phyloP scores from a whole-genome alignment of 2,113 vertebrate genomes.

The Microtus richardsoni region DNA sequence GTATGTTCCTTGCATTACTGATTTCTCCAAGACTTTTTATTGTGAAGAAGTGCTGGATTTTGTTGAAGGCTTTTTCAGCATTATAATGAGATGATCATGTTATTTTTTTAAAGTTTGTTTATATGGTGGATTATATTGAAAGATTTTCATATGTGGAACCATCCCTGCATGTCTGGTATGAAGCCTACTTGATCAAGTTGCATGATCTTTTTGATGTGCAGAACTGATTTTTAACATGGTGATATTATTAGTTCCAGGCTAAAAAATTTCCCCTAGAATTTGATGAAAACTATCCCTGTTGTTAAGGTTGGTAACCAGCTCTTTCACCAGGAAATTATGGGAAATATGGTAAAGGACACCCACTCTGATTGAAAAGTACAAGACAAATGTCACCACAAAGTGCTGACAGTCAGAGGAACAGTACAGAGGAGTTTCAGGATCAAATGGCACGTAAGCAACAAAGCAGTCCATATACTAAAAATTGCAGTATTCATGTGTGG shows the following conservation, averaged over 20 bases:
- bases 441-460: neutral
- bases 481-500: neutral
- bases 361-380: neutral
- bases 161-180: neutral
- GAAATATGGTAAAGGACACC: neutral
- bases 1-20: neutral
- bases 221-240: neutral
- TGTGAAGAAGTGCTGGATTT: neutral
- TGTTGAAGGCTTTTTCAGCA: neutral
- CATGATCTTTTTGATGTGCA: neutral
- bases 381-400: neutral
- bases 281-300: neutral
- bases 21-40: neutral
- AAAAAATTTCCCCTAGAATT: neutral
- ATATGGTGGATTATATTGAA: neutral
- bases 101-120: neutral
- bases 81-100: neutral
- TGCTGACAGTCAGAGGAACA: neutral
- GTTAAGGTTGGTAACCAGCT: neutral
- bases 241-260: neutral
- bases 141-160: neutral
- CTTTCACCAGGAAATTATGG: neutral
- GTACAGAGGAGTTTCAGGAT: neutral
- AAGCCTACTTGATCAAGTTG: neutral
- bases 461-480: neutral